Percentiles rank a stretch among this genome's conserved stretches.
These are phyloP conservation scores for Albula goreensis DNA, from an alignment of 2,113 vertebrate genomes.

Conservation along the genomic window DNA sequence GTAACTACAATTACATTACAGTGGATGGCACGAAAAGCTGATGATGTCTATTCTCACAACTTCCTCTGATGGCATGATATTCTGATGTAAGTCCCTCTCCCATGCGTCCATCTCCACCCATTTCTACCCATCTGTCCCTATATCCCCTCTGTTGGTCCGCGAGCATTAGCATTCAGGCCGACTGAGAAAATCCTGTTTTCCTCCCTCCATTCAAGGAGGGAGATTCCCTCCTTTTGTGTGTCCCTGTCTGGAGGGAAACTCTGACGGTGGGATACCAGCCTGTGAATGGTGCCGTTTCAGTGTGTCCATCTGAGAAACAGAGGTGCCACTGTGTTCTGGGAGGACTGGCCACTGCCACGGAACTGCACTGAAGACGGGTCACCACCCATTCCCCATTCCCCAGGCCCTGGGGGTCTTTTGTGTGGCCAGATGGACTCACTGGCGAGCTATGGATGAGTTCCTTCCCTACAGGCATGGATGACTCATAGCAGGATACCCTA, in stretches of 20 bases:
- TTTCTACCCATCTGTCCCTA: neutral
- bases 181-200: neutral
- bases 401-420: neutral
- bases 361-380: neutral
- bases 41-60: neutral
- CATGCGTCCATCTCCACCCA: neutral
- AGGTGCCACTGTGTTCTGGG: neutral
- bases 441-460: neutral
- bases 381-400: neutral
- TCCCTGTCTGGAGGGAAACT: neutral
- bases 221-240: neutral
- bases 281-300: neutral
- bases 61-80: neutral
- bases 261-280: neutral
- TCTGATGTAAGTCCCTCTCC: neutral
- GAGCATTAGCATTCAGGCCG: neutral
- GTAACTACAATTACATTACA: neutral
- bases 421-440: neutral
- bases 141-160: neutral
- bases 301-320: neutral
- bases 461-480: neutral
- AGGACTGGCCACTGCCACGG: neutral
- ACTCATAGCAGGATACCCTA: neutral
- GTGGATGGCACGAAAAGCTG: neutral
- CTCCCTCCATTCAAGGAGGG: neutral